Evolutionary conservation across 1,140 invertebrate species (phyloP).

Genomic region (Samia ricini): DNA sequence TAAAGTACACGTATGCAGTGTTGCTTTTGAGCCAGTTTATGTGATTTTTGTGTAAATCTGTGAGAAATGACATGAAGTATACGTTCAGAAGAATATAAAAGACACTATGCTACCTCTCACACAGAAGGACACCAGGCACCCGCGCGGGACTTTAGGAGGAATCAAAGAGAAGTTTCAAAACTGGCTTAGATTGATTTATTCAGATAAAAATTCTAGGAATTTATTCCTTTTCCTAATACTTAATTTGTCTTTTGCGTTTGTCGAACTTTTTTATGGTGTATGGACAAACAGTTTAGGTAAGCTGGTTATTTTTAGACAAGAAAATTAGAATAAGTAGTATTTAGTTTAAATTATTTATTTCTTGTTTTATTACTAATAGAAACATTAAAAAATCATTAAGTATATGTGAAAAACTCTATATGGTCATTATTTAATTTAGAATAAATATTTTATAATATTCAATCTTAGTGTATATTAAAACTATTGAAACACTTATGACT

Average conservation of each 20-base stretch:
- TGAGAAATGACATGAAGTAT: slow-evolving; percentile 63
- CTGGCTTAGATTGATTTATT: slow-evolving; percentile 93
- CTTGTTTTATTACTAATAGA: too few relatives aligned
- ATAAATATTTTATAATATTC: too few relatives aligned
- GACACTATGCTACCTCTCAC: slow-evolving; percentile 86
- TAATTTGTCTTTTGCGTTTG: slow-evolving; percentile 97
- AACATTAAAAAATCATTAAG: too few relatives aligned
- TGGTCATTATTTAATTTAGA: too few relatives aligned
- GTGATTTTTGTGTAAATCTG: slow-evolving; percentile 44
- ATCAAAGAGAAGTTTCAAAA: slow-evolving; percentile 85
- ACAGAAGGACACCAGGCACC: slow-evolving; percentile 83
- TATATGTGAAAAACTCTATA: too few relatives aligned
- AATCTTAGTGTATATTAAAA: too few relatives aligned
- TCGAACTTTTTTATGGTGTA: slow-evolving; percentile 96
- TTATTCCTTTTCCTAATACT: slow-evolving; percentile 96
- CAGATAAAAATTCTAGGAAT: slow-evolving; percentile 95
- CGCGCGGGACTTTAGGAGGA: slow-evolving; percentile 78
- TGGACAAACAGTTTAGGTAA: slow-evolving; percentile 95
- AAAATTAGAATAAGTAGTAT: neutral
- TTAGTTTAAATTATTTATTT: too few relatives aligned
- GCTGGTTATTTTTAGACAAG: slow-evolving; percentile 19
- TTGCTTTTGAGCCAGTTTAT: slow-evolving; percentile 37
- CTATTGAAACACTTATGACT: too few relatives aligned
- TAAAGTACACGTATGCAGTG: slow-evolving; percentile 73
- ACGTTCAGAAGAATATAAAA: slow-evolving; percentile 26